A percentile compares a stretch with the other conserved stretches of the same genome.
Evolutionary conservation across 2,113 vertebrate species (phyloP).

Genomic region (Phyllostomus discolor): DNA sequence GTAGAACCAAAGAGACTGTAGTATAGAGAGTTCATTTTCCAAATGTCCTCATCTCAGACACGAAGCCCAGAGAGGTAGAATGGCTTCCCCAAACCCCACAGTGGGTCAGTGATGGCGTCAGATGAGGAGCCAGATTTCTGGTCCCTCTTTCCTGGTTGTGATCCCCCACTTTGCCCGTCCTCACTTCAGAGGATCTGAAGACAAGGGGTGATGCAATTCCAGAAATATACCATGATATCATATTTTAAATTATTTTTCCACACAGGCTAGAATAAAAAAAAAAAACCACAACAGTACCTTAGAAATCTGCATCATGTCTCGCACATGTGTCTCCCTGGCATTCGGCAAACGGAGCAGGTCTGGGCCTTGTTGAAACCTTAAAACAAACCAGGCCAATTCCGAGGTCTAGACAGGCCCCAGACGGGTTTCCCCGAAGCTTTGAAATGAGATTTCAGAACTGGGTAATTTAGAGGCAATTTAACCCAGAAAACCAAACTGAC

Average conservation of each 20-base stretch:
- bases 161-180: not conserved
- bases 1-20: not conserved
- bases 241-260: conserved; percentile 52
- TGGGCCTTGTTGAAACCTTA: conserved; percentile 44
- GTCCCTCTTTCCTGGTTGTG: not conserved
- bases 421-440: conserved; percentile 63
- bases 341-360: not conserved
- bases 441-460: conserved; percentile 59
- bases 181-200: not conserved
- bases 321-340: conserved; percentile 5
- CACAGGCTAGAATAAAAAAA: not conserved
- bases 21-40: not conserved
- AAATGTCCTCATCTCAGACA: not conserved
- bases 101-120: not conserved
- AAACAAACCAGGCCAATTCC: conserved; percentile 68
- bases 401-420: conserved; percentile 69
- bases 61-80: not conserved
- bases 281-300: not conserved
- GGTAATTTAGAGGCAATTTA: conserved; percentile 63
- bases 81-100: not conserved
- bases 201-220: not conserved
- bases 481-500: conserved; percentile 58
- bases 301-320: not conserved
- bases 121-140: not conserved
- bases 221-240: conserved; percentile 38